Evolutionary conservation across 2,888 invertebrate species (phyloP).

Genomic region (Sminthurinus aureus): DNA sequence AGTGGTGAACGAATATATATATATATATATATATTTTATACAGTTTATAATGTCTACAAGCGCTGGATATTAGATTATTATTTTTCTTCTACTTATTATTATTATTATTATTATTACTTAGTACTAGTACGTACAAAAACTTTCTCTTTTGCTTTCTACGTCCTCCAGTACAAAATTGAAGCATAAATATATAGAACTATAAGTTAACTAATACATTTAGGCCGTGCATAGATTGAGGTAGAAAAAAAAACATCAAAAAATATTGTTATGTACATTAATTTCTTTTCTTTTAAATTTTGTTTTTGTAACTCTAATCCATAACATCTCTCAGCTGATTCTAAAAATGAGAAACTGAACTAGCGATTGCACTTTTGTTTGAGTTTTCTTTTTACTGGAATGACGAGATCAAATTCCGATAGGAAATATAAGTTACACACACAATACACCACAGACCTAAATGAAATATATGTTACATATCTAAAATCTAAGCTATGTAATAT

Average conservation of each 20-base stretch:
- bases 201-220: not conserved
- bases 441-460: too few relatives aligned
- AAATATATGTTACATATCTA: not conserved
- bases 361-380: not conserved
- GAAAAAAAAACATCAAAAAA: not conserved
- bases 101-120: too few relatives aligned
- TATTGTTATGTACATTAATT: not conserved
- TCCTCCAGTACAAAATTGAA: not conserved
- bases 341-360: conserved; percentile 3
- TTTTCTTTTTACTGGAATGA: conserved; percentile 18
- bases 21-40: not conserved
- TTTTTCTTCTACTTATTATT: too few relatives aligned
- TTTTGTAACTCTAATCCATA: not conserved
- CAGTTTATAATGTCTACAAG: too few relatives aligned
- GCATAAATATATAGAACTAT: too few relatives aligned
- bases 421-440: not conserved
- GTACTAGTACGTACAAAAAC: not conserved
- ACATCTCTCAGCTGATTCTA: not conserved
- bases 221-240: not conserved
- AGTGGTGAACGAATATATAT: not conserved
- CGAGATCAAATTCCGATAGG: conserved; percentile 30
- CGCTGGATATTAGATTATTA: too few relatives aligned
- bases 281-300: not conserved
- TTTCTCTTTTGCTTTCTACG: not conserved
- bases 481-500: not conserved